Evolutionary conservation across 2,113 vertebrate genomes (phyloP).

Genomic region (Protobothrops flavoviridis): DNA sequence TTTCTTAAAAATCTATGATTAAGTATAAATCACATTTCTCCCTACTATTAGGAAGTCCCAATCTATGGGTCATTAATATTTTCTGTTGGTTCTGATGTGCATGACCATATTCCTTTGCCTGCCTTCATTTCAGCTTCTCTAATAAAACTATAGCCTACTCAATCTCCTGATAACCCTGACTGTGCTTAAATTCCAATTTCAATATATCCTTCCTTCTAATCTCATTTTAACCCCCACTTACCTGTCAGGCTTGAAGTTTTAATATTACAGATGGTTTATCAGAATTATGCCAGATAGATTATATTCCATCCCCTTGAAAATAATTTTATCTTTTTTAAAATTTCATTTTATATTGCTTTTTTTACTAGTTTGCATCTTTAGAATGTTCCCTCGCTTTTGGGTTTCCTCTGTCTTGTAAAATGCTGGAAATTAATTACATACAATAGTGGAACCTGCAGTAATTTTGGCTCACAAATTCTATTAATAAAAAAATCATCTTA

Average conservation of each 20-base stretch:
- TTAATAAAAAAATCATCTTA: not conserved
- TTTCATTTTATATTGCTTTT: not conserved
- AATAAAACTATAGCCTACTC: not conserved
- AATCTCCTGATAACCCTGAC: not conserved
- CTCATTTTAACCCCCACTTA: not conserved
- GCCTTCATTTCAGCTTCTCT: not conserved
- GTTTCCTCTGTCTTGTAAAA: not conserved
- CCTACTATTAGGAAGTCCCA: not conserved
- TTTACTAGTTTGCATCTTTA: not conserved
- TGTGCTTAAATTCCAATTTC: not conserved
- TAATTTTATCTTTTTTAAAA: not conserved
- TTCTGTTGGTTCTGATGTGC: not conserved
- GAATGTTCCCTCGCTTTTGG: not conserved
- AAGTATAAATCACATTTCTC: not conserved
- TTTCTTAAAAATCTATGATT: not conserved
- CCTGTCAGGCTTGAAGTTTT: not conserved
- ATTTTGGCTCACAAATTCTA: not conserved
- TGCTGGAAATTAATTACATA: not conserved
- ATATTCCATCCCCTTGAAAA: not conserved
- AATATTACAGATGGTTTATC: not conserved
- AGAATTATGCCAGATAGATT: not conserved
- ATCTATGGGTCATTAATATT: not conserved
- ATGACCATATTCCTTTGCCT: not conserved
- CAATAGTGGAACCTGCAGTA: not conserved
- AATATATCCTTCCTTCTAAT: not conserved